Evolutionary conservation across 2,113 vertebrate genomes (phyloP).

Genomic region (Hystrix cristata): DNA sequence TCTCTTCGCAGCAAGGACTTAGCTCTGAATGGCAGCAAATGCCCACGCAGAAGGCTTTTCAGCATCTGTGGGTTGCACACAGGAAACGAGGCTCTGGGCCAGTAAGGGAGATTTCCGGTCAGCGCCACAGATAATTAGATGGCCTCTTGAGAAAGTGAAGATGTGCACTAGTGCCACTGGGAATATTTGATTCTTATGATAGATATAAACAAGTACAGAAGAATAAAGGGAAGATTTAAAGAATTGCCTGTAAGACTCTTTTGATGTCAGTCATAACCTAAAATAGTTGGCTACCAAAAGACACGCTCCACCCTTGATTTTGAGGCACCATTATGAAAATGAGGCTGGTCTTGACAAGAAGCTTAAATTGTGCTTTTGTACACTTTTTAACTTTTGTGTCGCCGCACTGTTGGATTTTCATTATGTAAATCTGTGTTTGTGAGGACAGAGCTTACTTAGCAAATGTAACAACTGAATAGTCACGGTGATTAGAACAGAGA

Average conservation of each 20-base stretch:
- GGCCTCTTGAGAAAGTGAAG: constrained; percentile 82
- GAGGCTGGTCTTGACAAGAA: constrained; percentile 48
- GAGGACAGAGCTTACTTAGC: constrained; percentile 56
- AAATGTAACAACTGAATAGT: not conserved
- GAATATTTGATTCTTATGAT: constrained; percentile 48
- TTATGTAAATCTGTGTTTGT: constrained; percentile 57
- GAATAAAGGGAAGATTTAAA: constrained; percentile 43
- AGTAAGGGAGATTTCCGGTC: constrained; percentile 63
- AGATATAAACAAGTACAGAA: constrained; percentile 48
- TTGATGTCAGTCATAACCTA: constrained; percentile 61
- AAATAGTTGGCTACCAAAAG: not conserved
- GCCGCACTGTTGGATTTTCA: not conserved
- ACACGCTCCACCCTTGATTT: constrained; percentile 37
- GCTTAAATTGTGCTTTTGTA: constrained; percentile 53
- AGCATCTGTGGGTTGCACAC: constrained; percentile 30
- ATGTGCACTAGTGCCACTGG: constrained; percentile 74
- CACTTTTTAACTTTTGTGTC: constrained; percentile 1
- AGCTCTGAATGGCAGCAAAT: constrained; percentile 74
- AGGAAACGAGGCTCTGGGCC: constrained; percentile 37
- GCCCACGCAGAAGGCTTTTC: not conserved
- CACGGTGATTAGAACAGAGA: constrained; percentile 16
- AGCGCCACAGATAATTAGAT: constrained; percentile 77
- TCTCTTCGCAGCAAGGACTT: not conserved
- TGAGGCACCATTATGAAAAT: constrained; percentile 20
- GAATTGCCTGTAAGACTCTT: constrained; percentile 50